These are phyloP conservation scores for Hydrozoanthus gracilis DNA, from an alignment of 92 coral and sea anemone species.

Conservation along the genomic window DNA sequence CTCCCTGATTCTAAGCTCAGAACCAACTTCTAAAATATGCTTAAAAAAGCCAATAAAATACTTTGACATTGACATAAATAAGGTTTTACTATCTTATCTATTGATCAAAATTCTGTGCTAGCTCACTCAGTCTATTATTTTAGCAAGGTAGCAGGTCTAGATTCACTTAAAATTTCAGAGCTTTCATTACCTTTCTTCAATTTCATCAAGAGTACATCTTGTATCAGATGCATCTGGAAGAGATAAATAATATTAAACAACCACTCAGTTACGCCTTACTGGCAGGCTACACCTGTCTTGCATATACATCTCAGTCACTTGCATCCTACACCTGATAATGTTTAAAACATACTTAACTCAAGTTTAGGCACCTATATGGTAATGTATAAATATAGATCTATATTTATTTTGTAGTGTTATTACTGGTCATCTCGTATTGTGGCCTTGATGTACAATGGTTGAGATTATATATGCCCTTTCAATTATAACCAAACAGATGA, in stretches of 20 bases:
- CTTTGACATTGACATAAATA: too few relatives aligned
- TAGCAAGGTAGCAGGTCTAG: neutral
- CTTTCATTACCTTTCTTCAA: conserved; percentile 69
- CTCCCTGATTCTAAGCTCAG: too few relatives aligned
- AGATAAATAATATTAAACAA: neutral
- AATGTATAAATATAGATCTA: neutral
- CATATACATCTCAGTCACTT: too few relatives aligned
- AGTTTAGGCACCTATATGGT: too few relatives aligned
- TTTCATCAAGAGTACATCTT: conserved; percentile 62
- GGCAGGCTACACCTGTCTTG: too few relatives aligned
- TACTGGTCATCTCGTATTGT: neutral
- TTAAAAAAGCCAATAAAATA: too few relatives aligned
- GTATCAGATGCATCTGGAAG: conserved; percentile 58
- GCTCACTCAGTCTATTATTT: too few relatives aligned
- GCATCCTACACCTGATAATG: too few relatives aligned
- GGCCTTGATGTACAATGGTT: neutral
- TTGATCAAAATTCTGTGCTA: too few relatives aligned
- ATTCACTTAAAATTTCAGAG: neutral
- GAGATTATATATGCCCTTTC: neutral
- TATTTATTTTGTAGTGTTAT: neutral
- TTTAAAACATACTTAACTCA: too few relatives aligned
- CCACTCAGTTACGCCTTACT: neutral
- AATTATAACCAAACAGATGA: neutral
- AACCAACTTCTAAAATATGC: too few relatives aligned
- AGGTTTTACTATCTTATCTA: too few relatives aligned